Conservation (phyloP, 2,113 vertebrate genomes). For the Rissa tridactyla region DNA sequence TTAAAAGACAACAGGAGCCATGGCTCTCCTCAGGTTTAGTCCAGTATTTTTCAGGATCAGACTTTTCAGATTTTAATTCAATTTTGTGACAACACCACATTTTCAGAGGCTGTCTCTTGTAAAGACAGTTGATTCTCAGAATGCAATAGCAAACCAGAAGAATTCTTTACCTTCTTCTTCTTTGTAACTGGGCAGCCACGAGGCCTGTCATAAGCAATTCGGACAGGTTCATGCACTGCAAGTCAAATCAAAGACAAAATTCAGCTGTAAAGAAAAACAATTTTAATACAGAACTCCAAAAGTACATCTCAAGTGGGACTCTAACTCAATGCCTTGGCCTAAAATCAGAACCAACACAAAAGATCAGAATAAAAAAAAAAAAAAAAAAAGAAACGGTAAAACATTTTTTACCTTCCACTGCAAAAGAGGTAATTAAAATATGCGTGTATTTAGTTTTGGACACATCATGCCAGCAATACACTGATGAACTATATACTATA, state of each 20-base stretch:
- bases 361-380: background rate
- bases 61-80: background rate
- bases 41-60: background rate
- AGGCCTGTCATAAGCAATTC: constrained; percentile 80
- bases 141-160: background rate
- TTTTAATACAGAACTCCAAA: background rate
- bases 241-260: constrained; percentile 3
- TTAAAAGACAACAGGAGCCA: background rate
- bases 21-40: background rate
- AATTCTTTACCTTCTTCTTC: constrained; percentile 77
- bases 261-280: background rate
- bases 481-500: background rate
- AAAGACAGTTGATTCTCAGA: background rate
- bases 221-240: constrained; percentile 80
- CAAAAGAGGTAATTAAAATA: background rate
- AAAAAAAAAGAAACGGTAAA: background rate
- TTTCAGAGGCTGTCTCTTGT: background rate
- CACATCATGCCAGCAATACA: background rate
- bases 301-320: background rate
- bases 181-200: constrained; percentile 70
- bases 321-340: background rate
- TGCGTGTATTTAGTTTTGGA: background rate
- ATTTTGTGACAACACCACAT: background rate
- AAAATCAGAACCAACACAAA: background rate
- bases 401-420: background rate